A percentile compares a stretch with the other conserved stretches of the same genome.
phyloP scores from a whole-genome alignment of 2,888 invertebrate genomes.

The Nomada fucata region DNA sequence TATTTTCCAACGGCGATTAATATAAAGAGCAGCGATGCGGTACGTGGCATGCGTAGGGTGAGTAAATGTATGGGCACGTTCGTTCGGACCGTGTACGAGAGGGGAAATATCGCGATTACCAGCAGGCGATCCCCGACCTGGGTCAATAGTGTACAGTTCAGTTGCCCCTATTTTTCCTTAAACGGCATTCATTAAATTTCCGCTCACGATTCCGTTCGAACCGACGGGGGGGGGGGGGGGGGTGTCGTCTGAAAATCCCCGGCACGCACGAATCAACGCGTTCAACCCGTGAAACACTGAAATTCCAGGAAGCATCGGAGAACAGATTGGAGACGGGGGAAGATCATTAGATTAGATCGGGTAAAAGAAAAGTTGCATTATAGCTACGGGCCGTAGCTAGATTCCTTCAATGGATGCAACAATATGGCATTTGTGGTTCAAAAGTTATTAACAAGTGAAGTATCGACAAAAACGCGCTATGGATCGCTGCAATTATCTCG shows the following conservation, averaged over 20 bases:
- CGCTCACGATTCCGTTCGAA: not conserved
- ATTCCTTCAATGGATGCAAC: too few relatives aligned
- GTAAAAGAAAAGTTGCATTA: too few relatives aligned
- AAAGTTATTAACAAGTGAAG: too few relatives aligned
- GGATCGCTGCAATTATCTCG: too few relatives aligned
- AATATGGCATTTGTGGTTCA: too few relatives aligned
- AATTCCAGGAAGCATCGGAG: not conserved
- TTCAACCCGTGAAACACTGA: not conserved
- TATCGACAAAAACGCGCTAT: too few relatives aligned
- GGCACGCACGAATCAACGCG: not conserved
- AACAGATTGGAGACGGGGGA: not conserved
- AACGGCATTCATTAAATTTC: slow-evolving; percentile 40
- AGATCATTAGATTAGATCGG: not conserved
- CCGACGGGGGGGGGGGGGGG: too few relatives aligned
- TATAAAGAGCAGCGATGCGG: slow-evolving; percentile 24
- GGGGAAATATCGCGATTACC: slow-evolving; percentile 71
- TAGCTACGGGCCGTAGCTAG: too few relatives aligned
- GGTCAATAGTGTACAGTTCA: slow-evolving; percentile 72
- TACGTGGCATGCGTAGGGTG: slow-evolving; percentile 47
- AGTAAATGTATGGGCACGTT: slow-evolving; percentile 47
- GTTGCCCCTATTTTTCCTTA: slow-evolving; percentile 48
- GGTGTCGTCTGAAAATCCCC: not conserved
- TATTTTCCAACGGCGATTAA: slow-evolving; percentile 16
- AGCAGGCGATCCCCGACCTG: slow-evolving; percentile 76
- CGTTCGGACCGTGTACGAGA: slow-evolving; percentile 26